Evolutionary conservation across 1,140 invertebrate species (phyloP).

Genomic region (Mercenaria mercenaria): DNA sequence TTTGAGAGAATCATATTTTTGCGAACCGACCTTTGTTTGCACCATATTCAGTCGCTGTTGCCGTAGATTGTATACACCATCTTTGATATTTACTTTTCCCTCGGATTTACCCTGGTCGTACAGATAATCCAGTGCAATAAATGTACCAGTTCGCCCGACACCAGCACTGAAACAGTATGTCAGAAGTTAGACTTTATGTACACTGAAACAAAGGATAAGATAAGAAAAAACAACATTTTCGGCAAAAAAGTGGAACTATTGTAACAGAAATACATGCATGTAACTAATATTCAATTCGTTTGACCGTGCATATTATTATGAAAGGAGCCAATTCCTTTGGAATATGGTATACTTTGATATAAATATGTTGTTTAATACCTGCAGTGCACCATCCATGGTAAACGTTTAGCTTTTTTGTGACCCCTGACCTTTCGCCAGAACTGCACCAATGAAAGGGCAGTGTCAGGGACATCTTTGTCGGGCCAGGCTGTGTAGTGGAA

Average conservation of each 20-base stretch:
- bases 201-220: too few relatives aligned
- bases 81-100: neutral
- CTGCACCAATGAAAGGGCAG: slow-evolving; percentile 32
- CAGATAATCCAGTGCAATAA: slow-evolving; percentile 24
- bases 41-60: slow-evolving; percentile 31
- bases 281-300: too few relatives aligned
- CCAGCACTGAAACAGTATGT: slow-evolving; percentile 28
- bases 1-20: too few relatives aligned
- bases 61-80: neutral
- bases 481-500: slow-evolving; percentile 50
- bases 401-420: neutral
- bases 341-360: too few relatives aligned
- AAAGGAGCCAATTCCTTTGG: too few relatives aligned
- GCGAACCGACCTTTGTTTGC: slow-evolving; percentile 44
- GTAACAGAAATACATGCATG: too few relatives aligned
- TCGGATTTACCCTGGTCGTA: neutral
- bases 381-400: slow-evolving; percentile 44
- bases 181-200: too few relatives aligned
- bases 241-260: too few relatives aligned
- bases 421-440: slow-evolving; percentile 39
- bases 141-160: slow-evolving; percentile 25
- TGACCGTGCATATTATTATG: too few relatives aligned
- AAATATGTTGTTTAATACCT: too few relatives aligned
- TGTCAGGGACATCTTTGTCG: slow-evolving; percentile 34
- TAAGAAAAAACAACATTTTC: too few relatives aligned